Conservation (phyloP, 2,113 vertebrate genomes). For the Oreochromis tanganicae region DNA sequence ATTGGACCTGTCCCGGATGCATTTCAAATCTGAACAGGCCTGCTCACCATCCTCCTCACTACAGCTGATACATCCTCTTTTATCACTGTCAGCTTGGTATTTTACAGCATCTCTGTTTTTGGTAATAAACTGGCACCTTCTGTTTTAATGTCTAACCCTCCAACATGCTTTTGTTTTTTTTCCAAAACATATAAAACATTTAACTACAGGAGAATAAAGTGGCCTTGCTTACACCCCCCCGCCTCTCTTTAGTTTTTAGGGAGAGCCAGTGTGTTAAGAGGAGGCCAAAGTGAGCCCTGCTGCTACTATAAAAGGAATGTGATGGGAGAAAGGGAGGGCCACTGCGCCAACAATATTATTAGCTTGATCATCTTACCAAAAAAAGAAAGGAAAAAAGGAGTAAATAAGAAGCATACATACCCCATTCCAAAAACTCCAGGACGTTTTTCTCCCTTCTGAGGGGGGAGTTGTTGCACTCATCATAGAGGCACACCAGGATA, state of each 20-base stretch:
- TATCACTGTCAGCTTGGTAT: background rate
- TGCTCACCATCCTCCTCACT: background rate
- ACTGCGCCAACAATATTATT: constrained; percentile 52
- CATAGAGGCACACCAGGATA: constrained; percentile 94
- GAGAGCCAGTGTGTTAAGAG: constrained; percentile 5
- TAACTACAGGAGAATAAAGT: background rate
- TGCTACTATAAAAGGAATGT: constrained; percentile 71
- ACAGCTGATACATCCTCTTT: background rate
- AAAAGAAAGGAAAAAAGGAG: background rate
- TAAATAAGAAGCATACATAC: constrained; percentile 70
- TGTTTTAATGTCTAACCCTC: background rate
- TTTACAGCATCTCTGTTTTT: background rate
- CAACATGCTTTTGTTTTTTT: background rate
- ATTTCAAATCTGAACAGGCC: background rate
- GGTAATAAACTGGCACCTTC: background rate
- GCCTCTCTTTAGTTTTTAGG: background rate
- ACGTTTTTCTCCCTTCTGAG: constrained; percentile 95
- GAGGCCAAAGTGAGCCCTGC: constrained; percentile 47
- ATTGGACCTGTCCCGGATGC: constrained; percentile 27
- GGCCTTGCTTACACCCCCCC: background rate
- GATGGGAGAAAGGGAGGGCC: constrained; percentile 57
- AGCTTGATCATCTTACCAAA: constrained; percentile 48
- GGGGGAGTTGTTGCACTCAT: constrained; percentile 96
- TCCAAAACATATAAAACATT: background rate
- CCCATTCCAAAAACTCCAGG: constrained; percentile 94